Conservation (phyloP, 2,797 vertebrate genomes). For the Acipenser ruthenus region DNA sequence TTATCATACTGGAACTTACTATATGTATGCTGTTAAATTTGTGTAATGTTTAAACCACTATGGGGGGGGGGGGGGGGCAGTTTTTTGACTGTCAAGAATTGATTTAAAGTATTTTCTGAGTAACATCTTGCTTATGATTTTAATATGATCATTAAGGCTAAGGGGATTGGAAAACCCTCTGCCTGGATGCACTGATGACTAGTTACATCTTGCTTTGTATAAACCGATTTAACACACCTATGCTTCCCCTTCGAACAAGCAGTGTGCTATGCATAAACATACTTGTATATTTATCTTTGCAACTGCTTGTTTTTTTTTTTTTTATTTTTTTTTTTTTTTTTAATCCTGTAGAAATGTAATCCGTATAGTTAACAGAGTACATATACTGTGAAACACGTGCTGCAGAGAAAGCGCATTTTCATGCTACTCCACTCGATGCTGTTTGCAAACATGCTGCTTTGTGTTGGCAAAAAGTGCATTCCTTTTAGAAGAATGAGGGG, state of each 20-base stretch:
- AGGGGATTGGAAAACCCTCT: conserved; percentile 29
- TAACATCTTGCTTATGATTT: conserved; percentile 60
- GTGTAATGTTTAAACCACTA: conserved; percentile 91
- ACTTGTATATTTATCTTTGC: conserved; percentile 78
- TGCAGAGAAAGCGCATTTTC: conserved; percentile 48
- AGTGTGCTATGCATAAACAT: conserved; percentile 83
- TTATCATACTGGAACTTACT: conserved; percentile 82
- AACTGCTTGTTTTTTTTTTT: conserved; percentile 63
- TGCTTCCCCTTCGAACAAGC: conserved; percentile 86
- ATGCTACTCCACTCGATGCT: conserved; percentile 64
- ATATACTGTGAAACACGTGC: conserved; percentile 85
- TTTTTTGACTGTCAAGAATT: conserved; percentile 70
- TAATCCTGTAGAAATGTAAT: conserved; percentile 43
- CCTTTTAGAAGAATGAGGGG: background rate
- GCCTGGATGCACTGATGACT: conserved; percentile 77
- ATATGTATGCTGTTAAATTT: conserved; percentile 90
- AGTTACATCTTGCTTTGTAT: conserved; percentile 81
- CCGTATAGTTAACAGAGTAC: conserved; percentile 63
- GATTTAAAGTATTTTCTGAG: conserved; percentile 71
- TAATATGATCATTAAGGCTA: conserved; percentile 46
- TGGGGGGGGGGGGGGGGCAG: conserved; percentile 74
- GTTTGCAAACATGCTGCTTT: background rate
- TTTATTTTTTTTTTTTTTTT: conserved; percentile 53
- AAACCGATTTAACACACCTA: conserved; percentile 72
- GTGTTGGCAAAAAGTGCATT: too few species aligned